phyloP scores from a whole-genome alignment of 2,888 invertebrate species.

The Trilocha varians region DNA sequence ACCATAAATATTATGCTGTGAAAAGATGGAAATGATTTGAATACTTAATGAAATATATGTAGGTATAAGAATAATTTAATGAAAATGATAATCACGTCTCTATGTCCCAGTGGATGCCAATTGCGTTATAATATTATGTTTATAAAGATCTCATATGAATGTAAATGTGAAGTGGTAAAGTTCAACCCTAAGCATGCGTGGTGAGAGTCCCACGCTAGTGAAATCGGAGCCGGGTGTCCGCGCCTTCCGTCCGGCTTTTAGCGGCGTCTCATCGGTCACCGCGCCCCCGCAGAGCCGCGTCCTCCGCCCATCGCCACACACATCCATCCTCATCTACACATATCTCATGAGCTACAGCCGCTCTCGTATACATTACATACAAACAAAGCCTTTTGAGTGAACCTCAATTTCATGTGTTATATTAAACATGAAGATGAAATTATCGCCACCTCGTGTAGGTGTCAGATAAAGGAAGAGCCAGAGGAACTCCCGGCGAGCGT shows the following conservation, averaged over 20 bases:
- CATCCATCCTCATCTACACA: conserved; percentile 33
- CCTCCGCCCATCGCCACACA: conserved; percentile 20
- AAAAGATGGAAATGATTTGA: too few relatives aligned
- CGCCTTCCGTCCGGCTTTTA: conserved; percentile 73
- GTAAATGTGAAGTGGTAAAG: background rate
- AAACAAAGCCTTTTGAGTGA: background rate
- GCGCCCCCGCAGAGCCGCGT: conserved; percentile 20
- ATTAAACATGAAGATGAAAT: conserved; percentile 23
- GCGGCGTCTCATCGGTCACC: conserved; percentile 63
- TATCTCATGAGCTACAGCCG: conserved; percentile 21
- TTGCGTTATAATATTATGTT: too few relatives aligned
- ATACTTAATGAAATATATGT: too few relatives aligned
- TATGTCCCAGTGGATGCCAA: too few relatives aligned
- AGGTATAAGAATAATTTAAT: too few relatives aligned
- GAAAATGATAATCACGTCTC: too few relatives aligned
- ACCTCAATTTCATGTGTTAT: conserved; percentile 9
- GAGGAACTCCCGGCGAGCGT: conserved; percentile 36
- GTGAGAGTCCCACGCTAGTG: conserved; percentile 63
- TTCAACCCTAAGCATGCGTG: conserved; percentile 53
- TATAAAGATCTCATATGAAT: too few relatives aligned
- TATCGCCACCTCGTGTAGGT: conserved; percentile 31
- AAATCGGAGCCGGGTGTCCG: conserved; percentile 65
- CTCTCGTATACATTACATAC: conserved; percentile 7
- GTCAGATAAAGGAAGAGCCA: conserved; percentile 45
- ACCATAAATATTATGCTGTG: too few relatives aligned